Conservation (phyloP, 2,113 vertebrate genomes). For the Irena cyanogastra region DNA sequence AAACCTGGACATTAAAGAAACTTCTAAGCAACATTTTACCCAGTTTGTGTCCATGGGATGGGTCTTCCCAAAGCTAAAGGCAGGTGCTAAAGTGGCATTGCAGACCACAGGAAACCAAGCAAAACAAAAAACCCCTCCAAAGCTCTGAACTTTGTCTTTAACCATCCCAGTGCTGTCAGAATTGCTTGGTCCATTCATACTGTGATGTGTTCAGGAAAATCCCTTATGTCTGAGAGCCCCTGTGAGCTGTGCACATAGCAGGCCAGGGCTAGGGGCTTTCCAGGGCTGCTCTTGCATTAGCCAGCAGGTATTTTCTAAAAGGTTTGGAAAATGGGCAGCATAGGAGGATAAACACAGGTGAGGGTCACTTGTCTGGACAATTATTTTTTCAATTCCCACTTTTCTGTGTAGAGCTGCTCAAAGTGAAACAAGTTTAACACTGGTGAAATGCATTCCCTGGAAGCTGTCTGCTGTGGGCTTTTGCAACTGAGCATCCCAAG, state of each 20-base stretch:
- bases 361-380: not conserved
- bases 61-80: not conserved
- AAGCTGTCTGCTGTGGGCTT: not conserved
- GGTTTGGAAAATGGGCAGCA: not conserved
- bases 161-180: not conserved
- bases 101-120: not conserved
- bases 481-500: not conserved
- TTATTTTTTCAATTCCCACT: not conserved
- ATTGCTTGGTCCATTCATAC: not conserved
- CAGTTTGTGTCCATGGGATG: not conserved
- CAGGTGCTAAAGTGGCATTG: not conserved
- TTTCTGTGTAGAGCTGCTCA: not conserved
- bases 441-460: not conserved
- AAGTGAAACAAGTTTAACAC: not conserved
- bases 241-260: not conserved
- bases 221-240: not conserved
- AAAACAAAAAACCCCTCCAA: not conserved
- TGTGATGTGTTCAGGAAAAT: not conserved
- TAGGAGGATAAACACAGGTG: not conserved
- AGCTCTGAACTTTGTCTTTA: not conserved
- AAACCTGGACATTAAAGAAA: not conserved
- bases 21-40: not conserved
- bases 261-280: not conserved
- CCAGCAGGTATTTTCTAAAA: not conserved
- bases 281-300: not conserved